Conservation (phyloP, 1,140 invertebrate species). For the Bilobella aurantiaca region DNA sequence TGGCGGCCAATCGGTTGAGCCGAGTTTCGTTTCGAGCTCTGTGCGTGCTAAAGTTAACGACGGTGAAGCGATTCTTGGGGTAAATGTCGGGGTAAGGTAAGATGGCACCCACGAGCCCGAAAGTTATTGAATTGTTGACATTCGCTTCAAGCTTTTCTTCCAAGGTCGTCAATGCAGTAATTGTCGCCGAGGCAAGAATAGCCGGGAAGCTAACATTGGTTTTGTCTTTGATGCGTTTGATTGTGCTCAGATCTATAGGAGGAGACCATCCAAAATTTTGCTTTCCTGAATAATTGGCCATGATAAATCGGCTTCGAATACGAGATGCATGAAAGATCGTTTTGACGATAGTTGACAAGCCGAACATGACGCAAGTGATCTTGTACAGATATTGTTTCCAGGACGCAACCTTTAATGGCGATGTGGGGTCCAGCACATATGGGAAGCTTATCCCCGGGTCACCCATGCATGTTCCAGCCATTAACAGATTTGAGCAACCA, state of each 20-base stretch:
- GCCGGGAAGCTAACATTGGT: constrained; percentile 20
- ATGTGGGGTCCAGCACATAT: constrained; percentile 19
- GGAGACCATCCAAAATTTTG: constrained; percentile 21
- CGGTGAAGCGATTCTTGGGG: constrained; percentile 26
- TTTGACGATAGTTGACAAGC: constrained; percentile 19
- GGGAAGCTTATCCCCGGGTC: constrained; percentile 19
- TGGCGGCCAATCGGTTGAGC: background rate
- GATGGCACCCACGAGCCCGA: constrained; percentile 29
- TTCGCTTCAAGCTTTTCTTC: constrained; percentile 15
- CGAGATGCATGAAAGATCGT: constrained; percentile 12
- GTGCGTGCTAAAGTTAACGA: constrained; percentile 19
- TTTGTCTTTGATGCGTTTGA: constrained; percentile 20
- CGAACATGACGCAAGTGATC: constrained; percentile 16
- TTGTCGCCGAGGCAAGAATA: constrained; percentile 20
- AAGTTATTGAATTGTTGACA: background rate
- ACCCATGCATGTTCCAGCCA: constrained; percentile 16
- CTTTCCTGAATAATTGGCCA: constrained; percentile 19
- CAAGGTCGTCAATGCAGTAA: constrained; percentile 18
- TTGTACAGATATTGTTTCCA: constrained; percentile 20
- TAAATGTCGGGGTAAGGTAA: constrained; percentile 26
- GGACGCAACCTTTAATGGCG: background rate
- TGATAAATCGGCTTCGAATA: constrained; percentile 24
- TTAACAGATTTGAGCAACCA: constrained; percentile 17
- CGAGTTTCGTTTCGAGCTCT: background rate
- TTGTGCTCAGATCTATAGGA: constrained; percentile 10